Evolutionary conservation across 2,888 invertebrate genomes (phyloP).

Genomic region (Sesia bembeciformis): DNA sequence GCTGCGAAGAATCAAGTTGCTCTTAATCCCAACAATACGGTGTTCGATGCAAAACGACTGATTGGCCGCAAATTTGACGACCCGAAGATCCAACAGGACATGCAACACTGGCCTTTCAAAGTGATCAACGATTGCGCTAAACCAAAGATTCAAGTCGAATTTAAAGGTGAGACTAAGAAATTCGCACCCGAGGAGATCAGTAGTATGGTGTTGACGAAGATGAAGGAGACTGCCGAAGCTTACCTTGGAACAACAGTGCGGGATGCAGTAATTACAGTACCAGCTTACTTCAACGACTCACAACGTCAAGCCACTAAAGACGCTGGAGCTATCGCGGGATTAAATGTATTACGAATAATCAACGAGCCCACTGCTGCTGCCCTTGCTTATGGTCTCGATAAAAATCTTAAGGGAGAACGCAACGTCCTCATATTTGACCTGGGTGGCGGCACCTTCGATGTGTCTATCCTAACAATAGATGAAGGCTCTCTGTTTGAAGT

Average conservation of each 20-base stretch:
- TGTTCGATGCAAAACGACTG: slow-evolving; percentile 82
- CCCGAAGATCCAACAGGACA: slow-evolving; percentile 83
- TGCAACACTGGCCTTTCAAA: slow-evolving; percentile 89
- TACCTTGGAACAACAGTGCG: slow-evolving; percentile 78
- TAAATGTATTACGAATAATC: slow-evolving; percentile 88
- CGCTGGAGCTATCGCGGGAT: slow-evolving; percentile 83
- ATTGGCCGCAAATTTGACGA: slow-evolving; percentile 87
- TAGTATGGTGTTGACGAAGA: slow-evolving; percentile 76
- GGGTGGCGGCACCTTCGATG: slow-evolving; percentile 84
- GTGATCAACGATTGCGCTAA: slow-evolving; percentile 78
- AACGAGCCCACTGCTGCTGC: slow-evolving; percentile 88
- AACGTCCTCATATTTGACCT: slow-evolving; percentile 79
- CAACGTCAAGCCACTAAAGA: slow-evolving; percentile 87
- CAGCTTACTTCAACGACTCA: slow-evolving; percentile 85
- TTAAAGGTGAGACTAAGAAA: slow-evolving; percentile 76
- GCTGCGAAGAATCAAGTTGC: slow-evolving; percentile 90
- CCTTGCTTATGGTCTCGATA: slow-evolving; percentile 81
- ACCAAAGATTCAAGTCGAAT: slow-evolving; percentile 80
- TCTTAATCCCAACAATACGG: slow-evolving; percentile 83
- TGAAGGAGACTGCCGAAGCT: slow-evolving; percentile 81
- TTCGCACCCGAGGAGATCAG: slow-evolving; percentile 83
- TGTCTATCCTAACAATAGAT: slow-evolving; percentile 87
- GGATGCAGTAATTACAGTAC: slow-evolving; percentile 88
- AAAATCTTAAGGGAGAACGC: slow-evolving; percentile 77
- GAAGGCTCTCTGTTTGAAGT: slow-evolving; percentile 85